phyloP scores from a whole-genome alignment of 2,113 vertebrate species.

The Labrus mixtus region DNA sequence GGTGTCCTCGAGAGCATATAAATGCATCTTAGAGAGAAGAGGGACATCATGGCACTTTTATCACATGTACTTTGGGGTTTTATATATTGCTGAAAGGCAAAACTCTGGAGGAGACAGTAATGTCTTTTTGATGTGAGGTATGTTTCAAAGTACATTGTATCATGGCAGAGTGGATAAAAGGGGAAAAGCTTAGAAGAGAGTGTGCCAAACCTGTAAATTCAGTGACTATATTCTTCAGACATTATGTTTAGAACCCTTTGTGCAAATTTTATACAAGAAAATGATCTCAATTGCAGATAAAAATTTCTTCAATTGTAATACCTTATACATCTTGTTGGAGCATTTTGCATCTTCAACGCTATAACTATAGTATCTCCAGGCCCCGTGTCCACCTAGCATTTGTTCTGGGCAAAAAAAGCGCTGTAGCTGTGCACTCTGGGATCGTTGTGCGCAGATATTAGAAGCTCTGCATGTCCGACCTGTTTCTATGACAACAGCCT shows the following conservation, averaged over 20 bases:
- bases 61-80: slow-evolving; percentile 35
- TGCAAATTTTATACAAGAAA: background rate
- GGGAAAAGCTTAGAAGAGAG: slow-evolving; percentile 8
- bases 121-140: background rate
- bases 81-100: slow-evolving; percentile 20
- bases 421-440: too few relatives aligned
- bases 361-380: too few relatives aligned
- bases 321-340: too few relatives aligned
- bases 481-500: too few relatives aligned
- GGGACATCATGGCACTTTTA: slow-evolving; percentile 27
- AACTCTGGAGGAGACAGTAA: slow-evolving; percentile 14
- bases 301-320: too few relatives aligned
- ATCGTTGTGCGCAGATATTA: too few relatives aligned
- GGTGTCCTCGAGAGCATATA: slow-evolving; percentile 35
- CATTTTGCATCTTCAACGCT: too few relatives aligned
- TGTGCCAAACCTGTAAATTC: background rate
- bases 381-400: too few relatives aligned
- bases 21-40: slow-evolving; percentile 30
- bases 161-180: background rate
- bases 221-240: background rate
- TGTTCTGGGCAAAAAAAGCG: too few relatives aligned
- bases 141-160: slow-evolving; percentile 11
- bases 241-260: background rate
- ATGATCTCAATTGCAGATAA: background rate
- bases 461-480: too few relatives aligned